Conservation (phyloP, 2,113 vertebrate genomes). For the Tachuris rubrigastra region DNA sequence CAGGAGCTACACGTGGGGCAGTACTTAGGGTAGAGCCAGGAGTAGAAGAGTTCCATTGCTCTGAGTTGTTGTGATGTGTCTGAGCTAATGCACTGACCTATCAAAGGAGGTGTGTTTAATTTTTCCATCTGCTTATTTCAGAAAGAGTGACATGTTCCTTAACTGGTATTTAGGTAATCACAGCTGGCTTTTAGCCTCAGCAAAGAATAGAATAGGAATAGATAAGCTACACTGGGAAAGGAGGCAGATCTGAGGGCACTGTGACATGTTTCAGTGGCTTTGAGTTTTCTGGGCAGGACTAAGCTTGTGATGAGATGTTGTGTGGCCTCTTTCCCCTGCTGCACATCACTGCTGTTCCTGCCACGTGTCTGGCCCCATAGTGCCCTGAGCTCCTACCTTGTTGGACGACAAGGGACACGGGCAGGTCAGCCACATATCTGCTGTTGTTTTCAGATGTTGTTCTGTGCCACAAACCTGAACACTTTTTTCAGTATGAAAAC, state of each 20-base stretch:
- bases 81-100: background rate
- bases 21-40: background rate
- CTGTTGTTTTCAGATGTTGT: background rate
- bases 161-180: background rate
- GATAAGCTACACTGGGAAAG: background rate
- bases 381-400: background rate
- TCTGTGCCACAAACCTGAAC: background rate
- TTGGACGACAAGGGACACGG: background rate
- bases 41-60: background rate
- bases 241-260: background rate
- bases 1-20: fast-evolving
- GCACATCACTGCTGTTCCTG: background rate
- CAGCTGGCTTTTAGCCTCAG: conserved; percentile 11
- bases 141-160: background rate
- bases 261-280: background rate
- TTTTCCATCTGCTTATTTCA: background rate
- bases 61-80: background rate
- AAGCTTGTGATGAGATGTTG: background rate
- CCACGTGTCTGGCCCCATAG: background rate
- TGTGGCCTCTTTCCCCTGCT: background rate
- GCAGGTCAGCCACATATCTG: background rate
- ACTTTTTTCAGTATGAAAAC: background rate
- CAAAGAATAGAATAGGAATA: background rate
- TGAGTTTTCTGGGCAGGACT: background rate
- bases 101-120: background rate